Base-by-base conservation (phyloP, 2,888 invertebrate species). In the Dione juno region DNA sequence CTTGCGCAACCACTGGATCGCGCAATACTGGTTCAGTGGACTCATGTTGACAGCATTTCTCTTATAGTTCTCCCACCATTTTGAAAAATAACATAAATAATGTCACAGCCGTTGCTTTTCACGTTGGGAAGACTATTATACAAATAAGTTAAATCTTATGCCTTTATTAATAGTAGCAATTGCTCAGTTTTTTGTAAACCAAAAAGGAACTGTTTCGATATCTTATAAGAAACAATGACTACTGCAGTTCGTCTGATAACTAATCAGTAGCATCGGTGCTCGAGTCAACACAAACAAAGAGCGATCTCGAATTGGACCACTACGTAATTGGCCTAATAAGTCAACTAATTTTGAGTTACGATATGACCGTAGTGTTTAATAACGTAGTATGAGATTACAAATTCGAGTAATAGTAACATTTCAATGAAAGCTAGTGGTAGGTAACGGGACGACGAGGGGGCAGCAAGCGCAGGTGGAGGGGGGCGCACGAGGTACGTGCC, bases 351-450 rank as follows among this genome's bases (percentile, higher is more conserved):
- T 70, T 75, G 77, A 71, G 74, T 74, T 73, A 71, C 71, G 73
- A 74, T 66, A 75, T 75, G 65, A 66, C 54, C 63, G 54, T 61
- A 52, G 69, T 59, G 67, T 69, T 75, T 73, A 73, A 79, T 73
- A 74, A 72, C 78, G 79, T 80, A 79, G 74, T 77, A 77, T 71
- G 69, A 82, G 78, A 84, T 82, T 85, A 83, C 78, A 80, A 78
- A 82, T 79, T 76, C 74, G 77, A 81, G 79, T 81, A 84, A 84
- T 86, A 84, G 85, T 85, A 88, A 85, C 84, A 88, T 88, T 91
- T 91, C 88, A 91, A 89, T 91, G 90, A 91, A 90, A 86, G 82
- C 86, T 87, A 86, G 87, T 88, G 86, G 88, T 87, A 89, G 87
- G 88, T 88, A 90, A 90, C 90, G 83, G 85, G 84, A 81, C 77